Evolutionary conservation across 1,140 invertebrate genomes (phyloP), one percentile per base, ranked within the genome.

Genomic region (Trichoplusia ni): DNA sequence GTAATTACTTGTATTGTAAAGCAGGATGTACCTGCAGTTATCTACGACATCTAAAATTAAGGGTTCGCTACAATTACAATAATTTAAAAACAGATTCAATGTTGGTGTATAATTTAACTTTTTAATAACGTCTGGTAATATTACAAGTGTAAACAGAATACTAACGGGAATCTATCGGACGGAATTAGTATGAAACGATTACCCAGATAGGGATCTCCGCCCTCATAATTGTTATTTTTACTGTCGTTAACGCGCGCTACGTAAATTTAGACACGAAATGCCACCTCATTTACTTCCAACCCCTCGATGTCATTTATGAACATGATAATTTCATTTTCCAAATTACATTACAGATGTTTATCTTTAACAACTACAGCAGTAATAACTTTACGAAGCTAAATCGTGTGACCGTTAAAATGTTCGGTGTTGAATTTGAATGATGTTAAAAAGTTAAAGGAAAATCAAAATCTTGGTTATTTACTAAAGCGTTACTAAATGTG

Each of bases 181-280:
- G 42, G 33, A 76, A 73, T 77, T 76, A 73, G 68, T 72, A 62
- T 63, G 72, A 79, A 82, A 66, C 79, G 64, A 84, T 83, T 81
- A 80, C 59, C 54, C 35, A 71, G 81, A 83, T 83, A 80, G 58
- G 16, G 33, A 79, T 77, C 77, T 40, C 71, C 31, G 16, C 59
- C 37, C 29, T 53, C 47, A 53, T 75, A 75, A 71, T 77, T 77
- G 66, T 75, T 73, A 71, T 78, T 67, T 73, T 71, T 73, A 73
- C 67, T 73, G 69, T 71, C 70, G 67, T 76, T 75, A 78, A 69
- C 72, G 67, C 65, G 61, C 60, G 58, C 73, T 61, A 47, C 53
- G 63, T 72, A 65, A 76, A 73, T 77, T 75, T 69, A 70, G 65
- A 68, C 64, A 73, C 62, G 63, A 69, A 74, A 56, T 59, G 70